These are phyloP conservation scores for Epinephelus cyanopodus DNA, from an alignment of 2,113 vertebrate genomes.

Conservation along the genomic window DNA sequence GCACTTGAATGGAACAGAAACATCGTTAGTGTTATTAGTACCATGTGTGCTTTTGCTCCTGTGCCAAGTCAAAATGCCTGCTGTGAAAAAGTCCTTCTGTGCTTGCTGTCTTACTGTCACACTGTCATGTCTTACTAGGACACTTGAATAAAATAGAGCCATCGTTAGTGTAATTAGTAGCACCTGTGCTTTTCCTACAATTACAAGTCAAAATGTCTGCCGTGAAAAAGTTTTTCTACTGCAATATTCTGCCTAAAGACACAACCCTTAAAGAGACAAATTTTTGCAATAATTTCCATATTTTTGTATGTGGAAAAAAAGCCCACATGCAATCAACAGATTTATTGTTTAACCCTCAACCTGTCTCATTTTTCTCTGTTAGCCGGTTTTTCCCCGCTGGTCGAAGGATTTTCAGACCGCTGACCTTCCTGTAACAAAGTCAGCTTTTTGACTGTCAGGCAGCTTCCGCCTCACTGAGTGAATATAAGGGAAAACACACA, in stretches of 20 bases:
- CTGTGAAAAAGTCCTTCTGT: too few relatives aligned
- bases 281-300: neutral
- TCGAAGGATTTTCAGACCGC: constrained; percentile 20
- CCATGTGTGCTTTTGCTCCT: too few relatives aligned
- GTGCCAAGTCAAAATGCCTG: too few relatives aligned
- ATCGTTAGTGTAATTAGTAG: neutral
- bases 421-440: constrained; percentile 59
- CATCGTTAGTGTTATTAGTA: too few relatives aligned
- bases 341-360: neutral
- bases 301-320: neutral
- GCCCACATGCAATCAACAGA: neutral
- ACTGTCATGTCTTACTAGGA: neutral
- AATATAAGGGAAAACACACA: constrained; percentile 31
- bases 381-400: constrained; percentile 31
- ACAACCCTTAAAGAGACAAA: neutral
- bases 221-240: neutral
- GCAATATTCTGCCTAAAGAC: neutral
- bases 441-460: constrained; percentile 10
- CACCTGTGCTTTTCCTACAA: neutral
- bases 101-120: neutral
- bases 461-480: neutral
- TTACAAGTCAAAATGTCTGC: neutral
- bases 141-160: neutral
- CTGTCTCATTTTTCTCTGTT: neutral
- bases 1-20: too few relatives aligned